Evolutionary conservation across 1,140 invertebrate genomes (phyloP).

Genomic region (Idris sp.): DNA sequence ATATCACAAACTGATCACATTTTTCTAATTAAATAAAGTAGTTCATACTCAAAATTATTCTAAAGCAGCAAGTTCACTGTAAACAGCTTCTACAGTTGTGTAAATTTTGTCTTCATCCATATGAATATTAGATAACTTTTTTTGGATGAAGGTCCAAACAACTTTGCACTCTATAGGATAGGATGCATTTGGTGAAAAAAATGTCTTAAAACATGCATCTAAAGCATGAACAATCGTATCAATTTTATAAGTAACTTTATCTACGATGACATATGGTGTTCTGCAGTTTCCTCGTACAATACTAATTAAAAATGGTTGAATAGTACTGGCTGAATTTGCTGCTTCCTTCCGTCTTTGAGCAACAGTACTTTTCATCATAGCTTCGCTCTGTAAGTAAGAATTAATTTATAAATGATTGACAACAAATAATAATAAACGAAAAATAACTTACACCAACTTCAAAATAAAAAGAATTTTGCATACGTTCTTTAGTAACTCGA

Average conservation of each 20-base stretch:
- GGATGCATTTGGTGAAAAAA: constrained; percentile 22
- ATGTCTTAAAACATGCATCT: constrained; percentile 46
- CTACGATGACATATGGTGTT: constrained; percentile 13
- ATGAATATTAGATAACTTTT: constrained; percentile 24
- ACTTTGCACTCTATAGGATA: constrained; percentile 20
- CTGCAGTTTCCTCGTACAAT: neutral
- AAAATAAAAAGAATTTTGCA: constrained; percentile 11
- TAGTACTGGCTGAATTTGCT: neutral
- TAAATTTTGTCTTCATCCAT: constrained; percentile 23
- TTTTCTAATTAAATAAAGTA: too few species aligned
- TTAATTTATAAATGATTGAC: neutral
- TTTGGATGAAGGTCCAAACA: constrained; percentile 40
- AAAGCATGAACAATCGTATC: constrained; percentile 26
- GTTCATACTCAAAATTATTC: too few species aligned
- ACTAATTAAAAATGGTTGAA: constrained; percentile 19
- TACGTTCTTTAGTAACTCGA: neutral
- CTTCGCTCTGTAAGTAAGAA: constrained; percentile 15
- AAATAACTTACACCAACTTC: constrained; percentile 17
- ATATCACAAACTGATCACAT: neutral
- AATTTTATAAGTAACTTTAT: constrained; percentile 18
- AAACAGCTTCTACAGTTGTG: constrained; percentile 11
- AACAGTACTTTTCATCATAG: constrained; percentile 4
- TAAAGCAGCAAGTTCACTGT: constrained; percentile 14
- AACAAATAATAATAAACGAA: neutral
- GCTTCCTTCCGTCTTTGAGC: constrained; percentile 1